Percentiles rank a stretch among this genome's conserved stretches.
Conservation (phyloP, 2,797 vertebrate genomes). For the Muscicapa striata region DNA sequence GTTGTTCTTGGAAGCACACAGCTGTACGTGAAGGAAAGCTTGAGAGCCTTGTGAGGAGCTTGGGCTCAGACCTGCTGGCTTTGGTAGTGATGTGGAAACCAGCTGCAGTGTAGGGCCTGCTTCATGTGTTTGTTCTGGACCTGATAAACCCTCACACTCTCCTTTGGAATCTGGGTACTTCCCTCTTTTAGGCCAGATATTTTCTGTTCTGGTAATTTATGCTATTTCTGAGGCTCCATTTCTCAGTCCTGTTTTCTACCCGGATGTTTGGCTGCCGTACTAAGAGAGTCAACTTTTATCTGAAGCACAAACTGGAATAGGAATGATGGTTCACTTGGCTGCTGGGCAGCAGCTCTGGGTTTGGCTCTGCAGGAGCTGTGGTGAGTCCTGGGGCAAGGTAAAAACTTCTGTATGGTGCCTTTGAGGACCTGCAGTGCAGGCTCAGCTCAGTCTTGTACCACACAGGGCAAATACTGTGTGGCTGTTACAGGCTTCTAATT, state of each 20-base stretch:
- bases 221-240: background rate
- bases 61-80: background rate
- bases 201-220: background rate
- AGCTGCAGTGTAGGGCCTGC: background rate
- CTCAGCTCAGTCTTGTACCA: background rate
- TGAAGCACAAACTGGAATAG: background rate
- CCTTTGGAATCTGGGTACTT: background rate
- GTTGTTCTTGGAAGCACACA: background rate
- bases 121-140: background rate
- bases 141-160: background rate
- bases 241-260: background rate
- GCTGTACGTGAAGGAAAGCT: rapidly evolving
- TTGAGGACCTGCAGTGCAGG: background rate
- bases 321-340: background rate
- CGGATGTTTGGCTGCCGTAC: background rate
- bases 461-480: rapidly evolving
- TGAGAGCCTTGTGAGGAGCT: background rate
- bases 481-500: background rate
- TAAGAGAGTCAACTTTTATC: background rate
- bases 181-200: background rate
- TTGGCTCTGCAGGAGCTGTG: background rate
- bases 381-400: background rate
- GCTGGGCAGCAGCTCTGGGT: background rate
- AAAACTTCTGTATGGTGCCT: background rate
- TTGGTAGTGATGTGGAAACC: background rate